phyloP scores from a whole-genome alignment of 2,113 vertebrate genomes.

The Muntiacus reevesi region DNA sequence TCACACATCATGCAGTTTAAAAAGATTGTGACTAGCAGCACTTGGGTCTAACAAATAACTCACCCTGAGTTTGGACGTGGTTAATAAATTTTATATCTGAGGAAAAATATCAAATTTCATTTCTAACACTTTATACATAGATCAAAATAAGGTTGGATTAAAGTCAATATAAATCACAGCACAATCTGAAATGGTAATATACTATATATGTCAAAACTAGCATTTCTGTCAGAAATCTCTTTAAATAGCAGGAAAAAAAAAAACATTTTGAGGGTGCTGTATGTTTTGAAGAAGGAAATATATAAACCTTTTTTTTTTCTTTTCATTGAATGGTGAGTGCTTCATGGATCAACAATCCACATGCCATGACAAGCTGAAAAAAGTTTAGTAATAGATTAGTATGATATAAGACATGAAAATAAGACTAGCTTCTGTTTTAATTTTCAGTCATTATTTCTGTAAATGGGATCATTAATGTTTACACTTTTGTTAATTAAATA shows the following conservation, averaged over 20 bases:
- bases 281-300: constrained; percentile 3
- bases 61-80: not conserved
- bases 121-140: constrained; percentile 36
- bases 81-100: constrained; percentile 58
- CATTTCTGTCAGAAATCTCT: constrained; percentile 53
- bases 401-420: not conserved
- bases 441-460: not conserved
- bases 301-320: not conserved
- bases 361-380: not conserved
- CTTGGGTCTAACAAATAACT: not conserved
- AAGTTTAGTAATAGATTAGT: not conserved
- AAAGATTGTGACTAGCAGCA: not conserved
- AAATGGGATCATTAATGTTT: not conserved
- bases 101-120: constrained; percentile 31
- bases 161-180: constrained; percentile 64
- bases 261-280: not conserved
- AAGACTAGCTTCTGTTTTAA: not conserved
- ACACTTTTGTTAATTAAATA: not conserved
- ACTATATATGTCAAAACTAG: not conserved
- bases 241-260: not conserved
- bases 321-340: not conserved
- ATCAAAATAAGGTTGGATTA: constrained; percentile 68
- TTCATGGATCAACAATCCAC: not conserved
- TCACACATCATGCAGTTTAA: not conserved
- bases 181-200: constrained; percentile 58